Percentiles rank a stretch among this genome's conserved stretches.
Conservation (phyloP, 2,797 vertebrate species). For the Poecilia velifera region DNA sequence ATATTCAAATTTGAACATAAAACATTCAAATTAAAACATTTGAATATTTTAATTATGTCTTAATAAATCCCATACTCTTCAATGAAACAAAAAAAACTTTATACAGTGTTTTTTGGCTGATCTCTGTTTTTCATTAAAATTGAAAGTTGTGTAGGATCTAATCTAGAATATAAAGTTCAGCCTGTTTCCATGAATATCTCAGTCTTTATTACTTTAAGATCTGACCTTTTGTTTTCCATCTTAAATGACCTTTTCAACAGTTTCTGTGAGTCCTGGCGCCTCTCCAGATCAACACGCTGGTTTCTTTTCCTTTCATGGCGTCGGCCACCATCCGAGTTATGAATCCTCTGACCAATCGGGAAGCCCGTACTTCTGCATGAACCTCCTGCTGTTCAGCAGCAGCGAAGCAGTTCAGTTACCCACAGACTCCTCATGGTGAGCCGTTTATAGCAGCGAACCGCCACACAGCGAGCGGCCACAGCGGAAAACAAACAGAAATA, state of each 20-base stretch:
- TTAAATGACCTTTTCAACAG: neutral
- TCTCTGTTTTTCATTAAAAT: neutral
- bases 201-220: neutral
- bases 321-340: neutral
- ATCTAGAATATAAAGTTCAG: neutral
- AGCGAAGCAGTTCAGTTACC: neutral
- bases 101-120: neutral
- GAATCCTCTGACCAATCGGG: neutral
- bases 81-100: neutral
- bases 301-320: neutral
- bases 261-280: neutral
- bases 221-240: neutral
- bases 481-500: neutral
- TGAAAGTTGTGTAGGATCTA: neutral
- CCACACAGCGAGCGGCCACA: neutral
- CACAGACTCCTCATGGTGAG: neutral
- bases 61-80: neutral
- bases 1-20: neutral
- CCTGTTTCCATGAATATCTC: neutral
- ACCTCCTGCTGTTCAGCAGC: neutral
- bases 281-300: neutral
- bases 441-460: neutral
- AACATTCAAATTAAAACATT: neutral
- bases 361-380: neutral
- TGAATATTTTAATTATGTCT: neutral